Conservation (phyloP, 2,113 vertebrate species). For the Andinoacara biseriatus region DNA sequence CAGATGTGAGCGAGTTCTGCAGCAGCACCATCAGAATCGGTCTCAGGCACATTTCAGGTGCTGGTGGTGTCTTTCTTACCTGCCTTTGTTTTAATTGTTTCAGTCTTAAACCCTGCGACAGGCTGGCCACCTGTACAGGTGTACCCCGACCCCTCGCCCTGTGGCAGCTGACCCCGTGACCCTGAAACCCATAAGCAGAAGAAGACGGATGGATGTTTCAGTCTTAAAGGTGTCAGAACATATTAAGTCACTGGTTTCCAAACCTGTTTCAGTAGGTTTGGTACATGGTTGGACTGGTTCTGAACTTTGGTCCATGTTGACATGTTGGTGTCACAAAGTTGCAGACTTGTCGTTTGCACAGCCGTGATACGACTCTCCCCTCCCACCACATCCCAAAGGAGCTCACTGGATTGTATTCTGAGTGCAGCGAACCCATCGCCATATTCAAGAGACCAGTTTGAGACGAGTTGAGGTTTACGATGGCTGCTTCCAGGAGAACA, state of each 20-base stretch:
- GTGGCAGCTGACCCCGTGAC: too few relatives aligned
- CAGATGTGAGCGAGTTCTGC: too few relatives aligned
- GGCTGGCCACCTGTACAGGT: too few relatives aligned
- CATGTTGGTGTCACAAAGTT: background rate
- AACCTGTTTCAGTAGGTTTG: too few relatives aligned
- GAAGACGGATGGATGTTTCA: fast-evolving
- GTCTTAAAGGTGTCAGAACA: background rate
- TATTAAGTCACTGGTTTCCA: background rate
- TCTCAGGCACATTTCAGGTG: too few relatives aligned
- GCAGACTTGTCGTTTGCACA: background rate
- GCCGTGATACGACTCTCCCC: background rate
- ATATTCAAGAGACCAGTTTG: background rate
- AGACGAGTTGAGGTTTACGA: too few relatives aligned
- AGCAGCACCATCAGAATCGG: too few relatives aligned
- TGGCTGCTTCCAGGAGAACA: too few relatives aligned
- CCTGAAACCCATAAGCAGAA: too few relatives aligned
- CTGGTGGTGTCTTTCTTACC: background rate
- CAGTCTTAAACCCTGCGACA: background rate
- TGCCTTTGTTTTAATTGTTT: fast-evolving
- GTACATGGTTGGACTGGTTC: too few relatives aligned
- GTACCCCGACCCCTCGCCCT: too few relatives aligned
- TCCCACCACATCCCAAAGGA: background rate
- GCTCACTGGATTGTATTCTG: background rate
- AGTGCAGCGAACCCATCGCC: background rate
- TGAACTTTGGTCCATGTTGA: background rate